Percentiles rank a stretch among this genome's conserved stretches.
These are phyloP conservation scores for Hemicrepidius hirtus DNA, from an alignment of 2,888 invertebrate species.

Conservation along the genomic window DNA sequence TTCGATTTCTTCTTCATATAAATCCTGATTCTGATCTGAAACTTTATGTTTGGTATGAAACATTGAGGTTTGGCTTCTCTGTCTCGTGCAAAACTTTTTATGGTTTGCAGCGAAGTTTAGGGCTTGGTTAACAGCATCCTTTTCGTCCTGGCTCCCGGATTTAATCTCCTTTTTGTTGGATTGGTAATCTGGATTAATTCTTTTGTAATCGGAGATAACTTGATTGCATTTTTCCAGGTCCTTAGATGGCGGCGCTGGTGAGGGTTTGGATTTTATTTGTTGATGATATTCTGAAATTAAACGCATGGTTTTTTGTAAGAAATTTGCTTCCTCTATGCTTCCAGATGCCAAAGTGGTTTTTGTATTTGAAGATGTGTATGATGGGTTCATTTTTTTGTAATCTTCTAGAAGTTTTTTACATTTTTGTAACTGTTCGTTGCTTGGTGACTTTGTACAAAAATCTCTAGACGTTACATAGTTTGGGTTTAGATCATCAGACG, in stretches of 20 bases:
- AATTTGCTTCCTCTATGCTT: background rate
- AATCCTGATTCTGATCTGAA: too few relatives aligned
- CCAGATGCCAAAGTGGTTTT: too few relatives aligned
- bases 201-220: conserved; percentile 29
- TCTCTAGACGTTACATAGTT: background rate
- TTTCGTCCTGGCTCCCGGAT: conserved; percentile 31
- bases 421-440: background rate
- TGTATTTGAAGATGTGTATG: too few relatives aligned
- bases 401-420: background rate
- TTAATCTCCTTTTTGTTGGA: background rate
- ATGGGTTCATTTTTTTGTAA: too few relatives aligned
- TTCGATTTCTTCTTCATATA: too few relatives aligned
- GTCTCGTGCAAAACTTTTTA: background rate
- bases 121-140: conserved; percentile 12
- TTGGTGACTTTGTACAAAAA: background rate
- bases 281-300: background rate
- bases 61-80: background rate
- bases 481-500: background rate
- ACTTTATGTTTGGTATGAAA: background rate
- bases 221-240: conserved; percentile 32
- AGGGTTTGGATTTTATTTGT: background rate
- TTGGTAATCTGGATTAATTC: conserved; percentile 20
- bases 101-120: conserved; percentile 21
- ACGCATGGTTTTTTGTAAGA: background rate
- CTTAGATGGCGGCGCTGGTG: background rate